A percentile compares a stretch with the other conserved stretches of the same genome.
phyloP scores from a whole-genome alignment of 2,888 invertebrate species.

The Metellina segmentata region DNA sequence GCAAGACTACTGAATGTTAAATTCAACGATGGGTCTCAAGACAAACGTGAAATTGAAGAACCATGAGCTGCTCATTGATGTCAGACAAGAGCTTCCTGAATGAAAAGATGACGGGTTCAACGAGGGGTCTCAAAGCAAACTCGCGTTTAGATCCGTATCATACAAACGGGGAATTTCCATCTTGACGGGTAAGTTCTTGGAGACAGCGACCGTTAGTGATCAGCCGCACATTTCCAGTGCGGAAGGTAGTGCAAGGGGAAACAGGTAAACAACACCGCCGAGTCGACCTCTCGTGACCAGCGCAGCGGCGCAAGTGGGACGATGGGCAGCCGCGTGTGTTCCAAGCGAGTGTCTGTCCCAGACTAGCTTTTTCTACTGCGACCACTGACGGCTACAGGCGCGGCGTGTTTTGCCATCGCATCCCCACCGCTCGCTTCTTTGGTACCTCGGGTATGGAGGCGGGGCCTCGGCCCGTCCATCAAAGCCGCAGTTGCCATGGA shows the following conservation, averaged over 20 bases:
- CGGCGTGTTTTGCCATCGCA: constrained; percentile 62
- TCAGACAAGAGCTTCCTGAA: too few relatives aligned
- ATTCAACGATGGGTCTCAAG: too few relatives aligned
- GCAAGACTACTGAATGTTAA: too few relatives aligned
- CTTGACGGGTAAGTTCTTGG: background rate
- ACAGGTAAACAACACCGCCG: constrained; percentile 58
- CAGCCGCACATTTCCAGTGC: background rate
- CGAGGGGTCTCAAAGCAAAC: background rate
- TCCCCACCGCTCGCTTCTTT: constrained; percentile 55
- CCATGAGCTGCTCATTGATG: too few relatives aligned
- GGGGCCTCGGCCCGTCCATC: constrained; percentile 71
- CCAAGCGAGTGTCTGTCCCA: constrained; percentile 49
- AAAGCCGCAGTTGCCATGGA: constrained; percentile 68
- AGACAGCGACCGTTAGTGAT: background rate
- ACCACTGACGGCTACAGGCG: constrained; percentile 41
- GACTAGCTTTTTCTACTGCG: constrained; percentile 56
- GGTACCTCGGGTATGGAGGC: constrained; percentile 65
- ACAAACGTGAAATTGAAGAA: too few relatives aligned
- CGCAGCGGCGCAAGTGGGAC: constrained; percentile 45
- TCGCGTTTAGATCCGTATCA: background rate
- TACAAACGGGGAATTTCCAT: background rate
- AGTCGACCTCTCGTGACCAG: constrained; percentile 52
- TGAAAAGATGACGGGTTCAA: too few relatives aligned
- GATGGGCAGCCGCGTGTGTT: constrained; percentile 53
- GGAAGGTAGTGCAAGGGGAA: background rate